Conservation (phyloP, 2,797 vertebrate species). For the Chromis chromis region DNA sequence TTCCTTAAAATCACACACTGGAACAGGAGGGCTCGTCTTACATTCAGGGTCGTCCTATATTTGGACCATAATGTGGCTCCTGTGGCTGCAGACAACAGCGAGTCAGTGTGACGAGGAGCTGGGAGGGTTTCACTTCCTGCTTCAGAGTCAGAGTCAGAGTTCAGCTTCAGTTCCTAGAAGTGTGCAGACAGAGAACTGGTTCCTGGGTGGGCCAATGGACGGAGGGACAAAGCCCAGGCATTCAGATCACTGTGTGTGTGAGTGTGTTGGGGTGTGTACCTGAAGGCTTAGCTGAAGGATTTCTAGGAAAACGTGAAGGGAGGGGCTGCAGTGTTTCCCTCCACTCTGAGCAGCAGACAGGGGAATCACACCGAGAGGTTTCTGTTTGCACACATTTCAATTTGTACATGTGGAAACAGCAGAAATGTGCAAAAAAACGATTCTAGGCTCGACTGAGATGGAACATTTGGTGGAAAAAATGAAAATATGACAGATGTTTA, state of each 20-base stretch:
- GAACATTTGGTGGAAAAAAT: too few relatives aligned
- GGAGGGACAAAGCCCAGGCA: slow-evolving; percentile 31
- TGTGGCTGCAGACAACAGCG: not conserved
- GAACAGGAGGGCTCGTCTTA: too few relatives aligned
- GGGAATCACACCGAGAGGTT: too few relatives aligned
- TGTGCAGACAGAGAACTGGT: slow-evolving; percentile 25
- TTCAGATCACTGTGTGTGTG: slow-evolving; percentile 34
- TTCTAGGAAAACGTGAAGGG: slow-evolving; percentile 49
- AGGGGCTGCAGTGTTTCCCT: not conserved
- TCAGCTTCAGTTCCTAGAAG: slow-evolving; percentile 59
- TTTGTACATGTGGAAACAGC: too few relatives aligned
- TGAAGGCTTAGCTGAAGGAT: slow-evolving; percentile 24
- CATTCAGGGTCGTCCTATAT: not conserved
- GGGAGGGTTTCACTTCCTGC: slow-evolving; percentile 9
- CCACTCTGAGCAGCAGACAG: too few relatives aligned
- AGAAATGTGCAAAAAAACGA: too few relatives aligned
- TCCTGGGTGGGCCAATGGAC: slow-evolving; percentile 37
- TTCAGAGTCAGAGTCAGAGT: slow-evolving; percentile 26
- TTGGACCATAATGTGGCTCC: slow-evolving; percentile 8
- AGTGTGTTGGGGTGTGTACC: slow-evolving; percentile 15
- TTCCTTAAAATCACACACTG: too few relatives aligned
- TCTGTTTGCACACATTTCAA: too few relatives aligned
- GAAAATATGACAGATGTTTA: too few relatives aligned
- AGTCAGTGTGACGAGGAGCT: not conserved
- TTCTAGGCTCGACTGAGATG: too few relatives aligned